A percentile compares a stretch with the other conserved stretches of the same genome.
Conservation (phyloP, 2,113 vertebrate species). For the Eudyptes chrysolophus region DNA sequence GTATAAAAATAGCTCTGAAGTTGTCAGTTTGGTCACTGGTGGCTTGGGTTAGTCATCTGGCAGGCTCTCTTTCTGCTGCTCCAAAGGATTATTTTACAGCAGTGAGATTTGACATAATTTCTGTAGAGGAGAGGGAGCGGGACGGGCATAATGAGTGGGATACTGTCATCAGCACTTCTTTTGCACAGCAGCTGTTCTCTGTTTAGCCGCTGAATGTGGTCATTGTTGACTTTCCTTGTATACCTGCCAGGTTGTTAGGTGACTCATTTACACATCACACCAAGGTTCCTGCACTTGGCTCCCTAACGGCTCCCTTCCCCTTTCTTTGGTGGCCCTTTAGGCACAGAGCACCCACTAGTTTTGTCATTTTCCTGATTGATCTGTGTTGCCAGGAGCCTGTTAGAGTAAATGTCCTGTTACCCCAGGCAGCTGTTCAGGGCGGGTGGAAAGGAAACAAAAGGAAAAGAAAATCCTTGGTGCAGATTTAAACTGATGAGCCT, state of each 20-base stretch:
- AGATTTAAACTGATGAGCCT: neutral
- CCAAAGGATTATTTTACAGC: slow-evolving; percentile 43
- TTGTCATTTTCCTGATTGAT: neutral
- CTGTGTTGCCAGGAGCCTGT: neutral
- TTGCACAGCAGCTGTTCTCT: slow-evolving; percentile 60
- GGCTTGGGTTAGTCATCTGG: slow-evolving; percentile 73
- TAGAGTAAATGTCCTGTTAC: neutral
- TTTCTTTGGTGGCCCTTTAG: neutral
- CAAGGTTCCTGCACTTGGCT: slow-evolving; percentile 1
- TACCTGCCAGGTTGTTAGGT: slow-evolving; percentile 58
- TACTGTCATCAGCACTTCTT: slow-evolving; percentile 57
- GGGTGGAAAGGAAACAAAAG: neutral
- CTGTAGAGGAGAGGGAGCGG: neutral
- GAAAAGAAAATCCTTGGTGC: neutral
- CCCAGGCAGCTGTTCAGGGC: neutral
- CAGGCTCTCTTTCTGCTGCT: slow-evolving; percentile 40
- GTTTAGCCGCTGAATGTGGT: slow-evolving; percentile 45
- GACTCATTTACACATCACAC: slow-evolving; percentile 51
- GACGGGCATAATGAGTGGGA: neutral
- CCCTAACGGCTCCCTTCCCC: neutral
- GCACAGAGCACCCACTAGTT: neutral
- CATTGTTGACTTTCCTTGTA: slow-evolving; percentile 57
- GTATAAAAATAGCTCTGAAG: slow-evolving; percentile 55
- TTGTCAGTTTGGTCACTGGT: slow-evolving; percentile 42
- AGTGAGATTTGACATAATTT: slow-evolving; percentile 48